Evolutionary conservation across 2,888 invertebrate species (phyloP), one percentile per base, ranked within the genome.

Genomic region (Achlya flavicornis): DNA sequence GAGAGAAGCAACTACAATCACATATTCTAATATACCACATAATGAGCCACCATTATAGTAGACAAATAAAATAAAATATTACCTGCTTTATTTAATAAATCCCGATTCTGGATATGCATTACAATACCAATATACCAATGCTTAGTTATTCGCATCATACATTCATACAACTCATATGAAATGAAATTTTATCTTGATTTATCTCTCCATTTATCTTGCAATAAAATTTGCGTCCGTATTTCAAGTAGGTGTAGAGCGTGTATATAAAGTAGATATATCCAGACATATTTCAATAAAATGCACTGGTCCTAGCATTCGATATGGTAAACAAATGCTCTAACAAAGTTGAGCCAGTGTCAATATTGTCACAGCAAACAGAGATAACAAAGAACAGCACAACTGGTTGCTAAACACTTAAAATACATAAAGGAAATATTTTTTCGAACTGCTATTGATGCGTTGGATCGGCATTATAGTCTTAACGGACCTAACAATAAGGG

Each of bases 351-450:
- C 74, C 75, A 69, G 69, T 72, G 85, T 88, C 84, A 92, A 92
- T 90, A 90, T 92, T 93, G 79, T 74, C 71, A 63, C 67, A 85
- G 85, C 80, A 77, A 88, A 93, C 84, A 89, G 57, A 76, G 92
- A 91, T 92, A 92, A 91, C 91, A 90, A 89, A 91, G 88, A 88
- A 86, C 83, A 83, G 41, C 80, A 85, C 84, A 88, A 87, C 87
- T 84, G 83, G 83, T 83, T 88, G 90, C 88, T 89, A 91, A 92
- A 91, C 84, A 89, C 77, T 80, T 78, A 79, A 81, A 84, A 83
- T 76, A 75, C 75, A 80, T 71, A 83, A 80, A 80, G 79, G 67
- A 66, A 76, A 66, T 46, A 68, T 66, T 76, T 78, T 81, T 81
- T 78, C 66, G 66, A 57, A 10, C 14, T 26, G 26, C 63, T 66